These are phyloP conservation scores for Cotesia chilonis DNA, from an alignment of 1,140 invertebrate genomes.

Conservation along the genomic window DNA sequence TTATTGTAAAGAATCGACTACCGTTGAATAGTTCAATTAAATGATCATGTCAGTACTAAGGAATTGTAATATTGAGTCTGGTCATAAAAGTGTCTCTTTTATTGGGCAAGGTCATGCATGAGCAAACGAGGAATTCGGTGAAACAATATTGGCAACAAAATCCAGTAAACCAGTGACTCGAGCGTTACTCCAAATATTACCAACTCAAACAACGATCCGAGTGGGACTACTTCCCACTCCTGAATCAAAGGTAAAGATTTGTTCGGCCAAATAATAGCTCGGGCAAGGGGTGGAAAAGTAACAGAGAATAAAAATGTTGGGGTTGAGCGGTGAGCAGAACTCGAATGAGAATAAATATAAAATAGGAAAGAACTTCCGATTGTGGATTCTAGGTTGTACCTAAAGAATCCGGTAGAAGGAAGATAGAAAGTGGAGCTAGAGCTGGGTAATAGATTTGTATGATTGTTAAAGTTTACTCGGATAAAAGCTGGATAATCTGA, in stretches of 20 bases:
- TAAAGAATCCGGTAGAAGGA: neutral
- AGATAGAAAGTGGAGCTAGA: neutral
- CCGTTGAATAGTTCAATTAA: neutral
- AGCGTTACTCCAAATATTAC: conserved; percentile 61
- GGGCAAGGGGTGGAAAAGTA: conserved; percentile 43
- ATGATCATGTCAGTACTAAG: neutral
- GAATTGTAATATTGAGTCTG: conserved; percentile 38
- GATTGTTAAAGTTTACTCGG: conserved; percentile 8
- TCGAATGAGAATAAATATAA: neutral
- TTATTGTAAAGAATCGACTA: too few species aligned
- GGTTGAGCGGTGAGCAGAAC: neutral
- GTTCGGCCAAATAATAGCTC: conserved; percentile 57
- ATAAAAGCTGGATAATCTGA: conserved; percentile 14
- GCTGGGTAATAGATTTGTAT: neutral
- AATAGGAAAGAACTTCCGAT: neutral
- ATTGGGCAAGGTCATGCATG: conserved; percentile 24
- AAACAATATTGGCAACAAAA: conserved; percentile 58
- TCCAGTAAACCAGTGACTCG: conserved; percentile 55
- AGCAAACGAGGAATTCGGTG: conserved; percentile 47
- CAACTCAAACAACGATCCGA: conserved; percentile 58
- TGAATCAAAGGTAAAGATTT: conserved; percentile 59
- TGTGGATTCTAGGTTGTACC: neutral
- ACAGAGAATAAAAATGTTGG: conserved; percentile 43
- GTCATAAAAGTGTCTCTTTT: conserved; percentile 12
- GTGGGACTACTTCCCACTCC: conserved; percentile 45